Percentiles rank a stretch among this genome's conserved stretches.
Conservation (phyloP, 2,888 invertebrate genomes). For the Volucella inanis region DNA sequence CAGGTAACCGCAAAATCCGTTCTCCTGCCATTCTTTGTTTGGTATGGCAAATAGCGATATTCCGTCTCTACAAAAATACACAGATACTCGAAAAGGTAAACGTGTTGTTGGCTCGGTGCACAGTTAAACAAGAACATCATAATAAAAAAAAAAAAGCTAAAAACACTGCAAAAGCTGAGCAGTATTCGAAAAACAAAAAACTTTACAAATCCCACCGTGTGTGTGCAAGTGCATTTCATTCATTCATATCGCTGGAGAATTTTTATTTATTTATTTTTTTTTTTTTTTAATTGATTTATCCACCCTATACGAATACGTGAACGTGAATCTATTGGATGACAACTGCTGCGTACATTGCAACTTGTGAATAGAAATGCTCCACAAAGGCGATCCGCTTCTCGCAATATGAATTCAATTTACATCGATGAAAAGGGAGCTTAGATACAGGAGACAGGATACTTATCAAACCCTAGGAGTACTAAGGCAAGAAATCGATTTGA, state of each 20-base stretch:
- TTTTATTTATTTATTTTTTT: not conserved
- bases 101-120: constrained; percentile 30
- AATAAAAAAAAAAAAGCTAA: not conserved
- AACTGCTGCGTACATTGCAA: not conserved
- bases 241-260: constrained; percentile 26
- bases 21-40: constrained; percentile 53
- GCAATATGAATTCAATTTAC: constrained; percentile 36
- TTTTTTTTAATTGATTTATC: constrained; percentile 52
- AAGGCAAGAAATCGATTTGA: constrained; percentile 9
- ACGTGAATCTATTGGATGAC: constrained; percentile 8
- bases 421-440: constrained; percentile 33
- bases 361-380: constrained; percentile 3
- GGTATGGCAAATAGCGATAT: constrained; percentile 35
- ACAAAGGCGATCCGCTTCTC: constrained; percentile 5
- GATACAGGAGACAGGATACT: constrained; percentile 1
- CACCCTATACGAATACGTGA: not conserved
- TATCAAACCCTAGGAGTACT: not conserved
- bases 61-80: constrained; percentile 43
- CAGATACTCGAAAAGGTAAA: constrained; percentile 40
- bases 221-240: constrained; percentile 46
- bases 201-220: constrained; percentile 6
- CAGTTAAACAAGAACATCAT: constrained; percentile 7
- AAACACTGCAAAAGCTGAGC: too few species aligned
- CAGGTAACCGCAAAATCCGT: constrained; percentile 75
- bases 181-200: not conserved